Percentiles rank a stretch among this genome's conserved stretches.
Evolutionary conservation across 2,888 invertebrate species (phyloP).

Genomic region (Torymus tubicola): DNA sequence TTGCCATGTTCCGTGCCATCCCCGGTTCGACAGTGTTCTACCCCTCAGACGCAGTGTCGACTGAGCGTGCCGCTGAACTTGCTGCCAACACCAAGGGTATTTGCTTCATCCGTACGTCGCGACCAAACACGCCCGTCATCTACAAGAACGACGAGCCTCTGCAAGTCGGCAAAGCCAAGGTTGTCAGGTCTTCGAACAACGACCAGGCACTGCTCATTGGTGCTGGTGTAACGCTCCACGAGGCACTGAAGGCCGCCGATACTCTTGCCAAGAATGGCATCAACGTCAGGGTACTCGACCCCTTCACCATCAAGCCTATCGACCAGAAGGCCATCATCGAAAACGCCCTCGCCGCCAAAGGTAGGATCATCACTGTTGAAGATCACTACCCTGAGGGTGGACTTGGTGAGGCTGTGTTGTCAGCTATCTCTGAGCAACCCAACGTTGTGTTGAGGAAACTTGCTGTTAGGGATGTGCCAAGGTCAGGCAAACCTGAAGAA

Average conservation of each 20-base stretch:
- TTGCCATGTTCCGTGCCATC: constrained; percentile 95
- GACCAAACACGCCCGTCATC: constrained; percentile 92
- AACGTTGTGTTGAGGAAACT: constrained; percentile 87
- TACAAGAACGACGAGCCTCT: constrained; percentile 92
- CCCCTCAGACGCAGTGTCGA: constrained; percentile 93
- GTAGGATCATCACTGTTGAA: constrained; percentile 93
- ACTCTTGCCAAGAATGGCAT: constrained; percentile 84
- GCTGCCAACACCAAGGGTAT: constrained; percentile 96
- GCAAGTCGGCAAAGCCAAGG: constrained; percentile 86
- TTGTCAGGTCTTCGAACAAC: constrained; percentile 85
- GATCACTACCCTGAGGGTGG: constrained; percentile 99
- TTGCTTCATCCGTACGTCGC: constrained; percentile 96
- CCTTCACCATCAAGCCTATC: constrained; percentile 97
- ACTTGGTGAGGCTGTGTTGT: constrained; percentile 94
- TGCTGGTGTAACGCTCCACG: constrained; percentile 95
- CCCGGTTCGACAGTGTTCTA: constrained; percentile 90
- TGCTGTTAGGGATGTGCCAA: constrained; percentile 89
- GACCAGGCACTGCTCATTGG: constrained; percentile 93
- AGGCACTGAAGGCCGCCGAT: constrained; percentile 91
- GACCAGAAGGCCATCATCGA: constrained; percentile 87
- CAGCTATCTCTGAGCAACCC: constrained; percentile 85
- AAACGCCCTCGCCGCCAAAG: constrained; percentile 88
- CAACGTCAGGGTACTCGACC: constrained; percentile 91
- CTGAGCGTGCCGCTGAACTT: constrained; percentile 95
- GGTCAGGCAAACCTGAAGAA: constrained; percentile 93